phyloP scores from a whole-genome alignment of 2,888 invertebrate species.

The Cantharis nigra region DNA sequence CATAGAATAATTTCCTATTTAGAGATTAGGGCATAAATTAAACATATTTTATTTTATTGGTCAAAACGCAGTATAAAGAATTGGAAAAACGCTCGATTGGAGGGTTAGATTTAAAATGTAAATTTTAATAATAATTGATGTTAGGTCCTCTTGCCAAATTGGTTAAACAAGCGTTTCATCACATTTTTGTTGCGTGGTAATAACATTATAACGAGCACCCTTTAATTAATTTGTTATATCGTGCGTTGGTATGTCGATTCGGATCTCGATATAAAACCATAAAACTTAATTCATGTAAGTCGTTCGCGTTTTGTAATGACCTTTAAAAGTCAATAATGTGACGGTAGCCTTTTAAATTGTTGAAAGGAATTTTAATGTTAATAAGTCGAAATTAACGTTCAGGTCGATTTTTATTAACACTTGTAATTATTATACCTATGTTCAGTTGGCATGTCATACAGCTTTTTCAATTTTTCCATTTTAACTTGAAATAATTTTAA shows the following conservation, averaged over 20 bases:
- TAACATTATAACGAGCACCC: slow-evolving; percentile 1
- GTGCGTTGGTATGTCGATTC: slow-evolving; percentile 8
- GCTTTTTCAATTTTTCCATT: background rate
- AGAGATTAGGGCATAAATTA: background rate
- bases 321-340: background rate
- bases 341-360: background rate
- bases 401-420: background rate
- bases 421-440: background rate
- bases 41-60: background rate
- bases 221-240: slow-evolving; percentile 18
- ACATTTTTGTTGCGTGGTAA: background rate
- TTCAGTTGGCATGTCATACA: background rate
- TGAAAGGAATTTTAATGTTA: slow-evolving; percentile 5
- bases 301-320: slow-evolving; percentile 1
- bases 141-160: background rate
- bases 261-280: background rate
- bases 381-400: background rate
- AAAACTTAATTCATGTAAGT: background rate
- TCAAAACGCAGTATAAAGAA: background rate
- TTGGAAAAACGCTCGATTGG: background rate
- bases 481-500: background rate
- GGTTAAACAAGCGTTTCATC: background rate
- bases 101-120: background rate
- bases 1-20: background rate
- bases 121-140: background rate